phyloP scores from a whole-genome alignment of 2,797 vertebrate species.

The Tadarida brasiliensis region DNA sequence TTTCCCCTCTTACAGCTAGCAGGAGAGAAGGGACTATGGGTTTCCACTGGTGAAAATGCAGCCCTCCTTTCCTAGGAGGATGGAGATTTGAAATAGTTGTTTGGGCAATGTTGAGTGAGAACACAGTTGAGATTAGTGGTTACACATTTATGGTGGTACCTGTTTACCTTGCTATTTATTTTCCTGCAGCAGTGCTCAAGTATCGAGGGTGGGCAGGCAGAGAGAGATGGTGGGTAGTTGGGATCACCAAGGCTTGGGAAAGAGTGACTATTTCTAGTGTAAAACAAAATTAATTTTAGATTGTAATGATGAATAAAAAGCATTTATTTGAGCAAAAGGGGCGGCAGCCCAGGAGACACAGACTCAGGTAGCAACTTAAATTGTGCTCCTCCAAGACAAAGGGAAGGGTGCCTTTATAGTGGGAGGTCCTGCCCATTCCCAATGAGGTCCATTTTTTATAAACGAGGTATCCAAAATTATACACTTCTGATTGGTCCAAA shows the following conservation, averaged over 20 bases:
- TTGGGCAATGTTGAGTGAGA: neutral
- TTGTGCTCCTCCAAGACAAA: neutral
- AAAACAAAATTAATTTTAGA: neutral
- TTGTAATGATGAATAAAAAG: neutral
- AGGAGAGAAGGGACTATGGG: neutral
- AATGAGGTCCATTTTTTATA: neutral
- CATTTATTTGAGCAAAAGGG: neutral
- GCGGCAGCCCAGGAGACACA: neutral
- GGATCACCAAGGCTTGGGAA: neutral
- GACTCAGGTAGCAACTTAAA: neutral
- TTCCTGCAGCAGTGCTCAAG: neutral
- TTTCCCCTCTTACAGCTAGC: neutral
- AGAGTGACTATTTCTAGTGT: neutral
- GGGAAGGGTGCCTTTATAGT: neutral
- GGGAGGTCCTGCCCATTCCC: neutral
- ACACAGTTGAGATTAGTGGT: neutral
- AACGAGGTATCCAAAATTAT: neutral
- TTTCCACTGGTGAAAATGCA: neutral
- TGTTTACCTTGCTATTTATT: neutral
- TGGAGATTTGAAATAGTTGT: neutral
- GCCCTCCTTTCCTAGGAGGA: neutral
- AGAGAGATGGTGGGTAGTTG: neutral
- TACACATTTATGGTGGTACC: neutral
- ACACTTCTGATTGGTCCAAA: neutral
- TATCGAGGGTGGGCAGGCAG: neutral